Evolutionary conservation across 1,140 invertebrate species (phyloP).

Genomic region (Halictus rubicundus): DNA sequence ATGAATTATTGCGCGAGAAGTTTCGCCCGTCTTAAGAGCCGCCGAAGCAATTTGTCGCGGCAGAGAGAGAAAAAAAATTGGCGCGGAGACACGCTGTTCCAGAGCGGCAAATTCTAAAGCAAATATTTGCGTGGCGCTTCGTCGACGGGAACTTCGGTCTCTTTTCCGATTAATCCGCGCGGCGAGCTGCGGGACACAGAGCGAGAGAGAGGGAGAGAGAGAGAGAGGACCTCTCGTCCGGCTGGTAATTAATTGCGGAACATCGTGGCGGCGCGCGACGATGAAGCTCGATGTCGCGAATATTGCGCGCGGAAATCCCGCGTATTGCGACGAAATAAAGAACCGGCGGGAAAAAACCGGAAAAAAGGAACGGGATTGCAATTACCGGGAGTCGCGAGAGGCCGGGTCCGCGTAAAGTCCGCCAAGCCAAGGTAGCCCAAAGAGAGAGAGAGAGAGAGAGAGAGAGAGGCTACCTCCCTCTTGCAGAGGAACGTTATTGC

Average conservation of each 20-base stretch:
- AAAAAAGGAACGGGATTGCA: conserved; percentile 13
- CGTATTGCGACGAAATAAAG: neutral
- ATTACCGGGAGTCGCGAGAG: conserved; percentile 8
- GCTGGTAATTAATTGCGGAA: conserved; percentile 31
- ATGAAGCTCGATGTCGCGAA: conserved; percentile 28
- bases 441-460: too few species aligned
- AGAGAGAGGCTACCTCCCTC: too few species aligned
- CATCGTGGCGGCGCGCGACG: neutral
- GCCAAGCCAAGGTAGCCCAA: neutral
- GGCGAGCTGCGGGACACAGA: neutral
- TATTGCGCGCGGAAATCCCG: conserved; percentile 16
- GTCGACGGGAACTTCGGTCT: neutral
- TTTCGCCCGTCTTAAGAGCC: too few species aligned
- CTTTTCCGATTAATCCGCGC: conserved; percentile 30
- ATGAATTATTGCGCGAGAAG: too few species aligned
- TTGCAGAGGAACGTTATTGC: conserved; percentile 20
- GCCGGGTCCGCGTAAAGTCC: conserved; percentile 10
- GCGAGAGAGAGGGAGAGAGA: too few species aligned
- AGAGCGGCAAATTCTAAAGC: conserved; percentile 22
- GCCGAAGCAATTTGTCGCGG: too few species aligned
- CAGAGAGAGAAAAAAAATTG: too few species aligned
- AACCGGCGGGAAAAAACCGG: neutral
- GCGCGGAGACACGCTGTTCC: too few species aligned
- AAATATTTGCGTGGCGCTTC: conserved; percentile 31
- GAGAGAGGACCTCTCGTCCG: neutral